Percentiles rank a stretch among this genome's conserved stretches.
These are phyloP conservation scores for Seriola dumerili DNA, from an alignment of 2,113 vertebrate genomes.

Conservation along the genomic window DNA sequence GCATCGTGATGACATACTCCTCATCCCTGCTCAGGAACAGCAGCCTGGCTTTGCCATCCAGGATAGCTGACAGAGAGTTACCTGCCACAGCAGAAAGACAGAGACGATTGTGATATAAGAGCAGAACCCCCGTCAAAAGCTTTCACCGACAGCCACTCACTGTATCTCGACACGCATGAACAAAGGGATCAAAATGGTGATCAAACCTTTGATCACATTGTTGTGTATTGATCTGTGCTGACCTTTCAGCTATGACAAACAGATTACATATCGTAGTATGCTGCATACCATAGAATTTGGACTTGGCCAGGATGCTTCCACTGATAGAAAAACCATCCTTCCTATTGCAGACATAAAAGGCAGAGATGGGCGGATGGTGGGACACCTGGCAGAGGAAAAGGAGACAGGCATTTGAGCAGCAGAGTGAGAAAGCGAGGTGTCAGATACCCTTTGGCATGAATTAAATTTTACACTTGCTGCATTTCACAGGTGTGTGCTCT, in stretches of 20 bases:
- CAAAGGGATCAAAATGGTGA: neutral
- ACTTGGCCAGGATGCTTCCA: conserved; percentile 94
- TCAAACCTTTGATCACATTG: neutral
- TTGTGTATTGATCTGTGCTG: neutral
- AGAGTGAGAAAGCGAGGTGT: conserved; percentile 9
- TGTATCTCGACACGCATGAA: neutral
- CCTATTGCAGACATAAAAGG: conserved; percentile 95
- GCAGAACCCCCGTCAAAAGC: neutral
- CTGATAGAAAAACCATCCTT: conserved; percentile 95
- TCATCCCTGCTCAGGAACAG: conserved; percentile 89
- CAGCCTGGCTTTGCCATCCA: conserved; percentile 94
- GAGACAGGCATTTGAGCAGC: conserved; percentile 17
- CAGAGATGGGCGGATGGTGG: conserved; percentile 95
- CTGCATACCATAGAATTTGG: conserved; percentile 94
- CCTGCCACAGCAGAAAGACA: conserved; percentile 80
- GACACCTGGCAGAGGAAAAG: conserved; percentile 87
- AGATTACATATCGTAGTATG: neutral
- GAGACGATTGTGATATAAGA: neutral
- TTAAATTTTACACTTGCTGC: conserved; percentile 23
- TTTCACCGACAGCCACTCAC: neutral
- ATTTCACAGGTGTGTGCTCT: neutral
- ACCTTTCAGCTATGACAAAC: neutral
- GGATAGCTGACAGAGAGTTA: conserved; percentile 94
- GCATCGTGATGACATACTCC: conserved; percentile 96
- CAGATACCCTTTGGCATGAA: neutral